A percentile compares a stretch with the other conserved stretches of the same genome.
These are phyloP conservation scores for Ceriagrion tenellum DNA, from an alignment of 2,888 invertebrate genomes.

Conservation along the genomic window DNA sequence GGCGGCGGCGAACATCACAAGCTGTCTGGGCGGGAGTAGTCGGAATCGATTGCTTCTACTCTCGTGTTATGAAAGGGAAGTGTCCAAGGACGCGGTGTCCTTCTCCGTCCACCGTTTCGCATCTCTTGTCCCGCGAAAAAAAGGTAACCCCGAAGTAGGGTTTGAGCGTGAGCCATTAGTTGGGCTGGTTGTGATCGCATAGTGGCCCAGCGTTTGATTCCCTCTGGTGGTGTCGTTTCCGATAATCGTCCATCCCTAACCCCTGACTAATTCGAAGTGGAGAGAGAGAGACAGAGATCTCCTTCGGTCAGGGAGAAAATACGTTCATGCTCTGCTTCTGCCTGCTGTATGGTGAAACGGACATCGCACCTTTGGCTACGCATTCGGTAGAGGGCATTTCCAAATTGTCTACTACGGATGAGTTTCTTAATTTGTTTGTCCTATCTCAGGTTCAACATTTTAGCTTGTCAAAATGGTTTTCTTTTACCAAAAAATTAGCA, in stretches of 20 bases:
- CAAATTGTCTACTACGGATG: neutral
- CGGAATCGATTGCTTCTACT: conserved; percentile 61
- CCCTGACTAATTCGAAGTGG: neutral
- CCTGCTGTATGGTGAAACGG: neutral
- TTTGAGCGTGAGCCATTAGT: neutral
- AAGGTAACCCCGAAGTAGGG: neutral
- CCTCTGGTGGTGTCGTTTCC: neutral
- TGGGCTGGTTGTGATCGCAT: neutral
- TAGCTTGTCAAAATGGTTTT: no score
- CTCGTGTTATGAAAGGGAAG: conserved; percentile 58
- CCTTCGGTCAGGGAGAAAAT: neutral
- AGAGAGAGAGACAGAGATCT: neutral
- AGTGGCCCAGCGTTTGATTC: neutral
- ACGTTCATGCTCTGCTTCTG: neutral
- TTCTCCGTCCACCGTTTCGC: neutral
- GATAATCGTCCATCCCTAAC: neutral
- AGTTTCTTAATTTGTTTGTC: neutral
- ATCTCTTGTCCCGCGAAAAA: neutral
- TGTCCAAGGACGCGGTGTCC: conserved; percentile 49
- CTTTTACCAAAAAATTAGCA: no score
- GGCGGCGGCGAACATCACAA: conserved; percentile 60
- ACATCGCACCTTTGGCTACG: neutral
- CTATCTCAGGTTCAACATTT: no score
- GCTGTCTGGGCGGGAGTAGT: neutral
- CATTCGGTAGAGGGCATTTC: neutral